Conservation (phyloP, 1,140 invertebrate genomes). For the Pseudomyrmex cubaensis region DNA sequence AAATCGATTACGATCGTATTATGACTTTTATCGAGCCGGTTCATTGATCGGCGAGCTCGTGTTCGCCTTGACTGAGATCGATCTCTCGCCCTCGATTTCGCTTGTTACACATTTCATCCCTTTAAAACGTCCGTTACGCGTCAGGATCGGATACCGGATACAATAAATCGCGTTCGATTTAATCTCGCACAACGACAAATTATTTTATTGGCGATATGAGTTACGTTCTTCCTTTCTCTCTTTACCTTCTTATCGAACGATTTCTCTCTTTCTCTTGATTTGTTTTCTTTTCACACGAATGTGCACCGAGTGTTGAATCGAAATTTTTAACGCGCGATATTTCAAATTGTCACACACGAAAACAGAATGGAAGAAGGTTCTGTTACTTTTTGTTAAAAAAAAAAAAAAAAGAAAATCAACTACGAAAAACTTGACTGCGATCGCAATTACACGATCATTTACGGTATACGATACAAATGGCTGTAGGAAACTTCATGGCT, state of each 20-base stretch:
- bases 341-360: no score
- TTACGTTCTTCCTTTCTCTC: not conserved
- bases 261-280: not conserved
- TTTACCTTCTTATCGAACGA: not conserved
- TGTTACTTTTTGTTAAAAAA: no score
- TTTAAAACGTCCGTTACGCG: not conserved
- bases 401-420: not conserved
- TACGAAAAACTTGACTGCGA: no score
- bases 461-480: slow-evolving; percentile 31
- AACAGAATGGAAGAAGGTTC: no score
- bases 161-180: slow-evolving; percentile 33
- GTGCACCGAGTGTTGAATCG: no score
- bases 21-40: slow-evolving; percentile 1
- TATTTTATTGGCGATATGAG: slow-evolving; percentile 5
- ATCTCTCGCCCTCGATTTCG: slow-evolving; percentile 58
- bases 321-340: no score
- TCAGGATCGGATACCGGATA: slow-evolving; percentile 11
- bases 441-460: slow-evolving; percentile 19
- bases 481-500: slow-evolving; percentile 40
- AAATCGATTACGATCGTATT: slow-evolving; percentile 41
- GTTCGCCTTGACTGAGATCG: slow-evolving; percentile 33
- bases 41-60: slow-evolving; percentile 33
- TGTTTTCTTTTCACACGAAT: no score
- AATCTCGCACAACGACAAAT: slow-evolving; percentile 28
- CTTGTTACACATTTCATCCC: slow-evolving; percentile 16